Percentiles rank a stretch among this genome's conserved stretches.
These are phyloP conservation scores for Acanthococcus lagerstroemiae DNA, from an alignment of 2,888 invertebrate genomes.

Conservation along the genomic window DNA sequence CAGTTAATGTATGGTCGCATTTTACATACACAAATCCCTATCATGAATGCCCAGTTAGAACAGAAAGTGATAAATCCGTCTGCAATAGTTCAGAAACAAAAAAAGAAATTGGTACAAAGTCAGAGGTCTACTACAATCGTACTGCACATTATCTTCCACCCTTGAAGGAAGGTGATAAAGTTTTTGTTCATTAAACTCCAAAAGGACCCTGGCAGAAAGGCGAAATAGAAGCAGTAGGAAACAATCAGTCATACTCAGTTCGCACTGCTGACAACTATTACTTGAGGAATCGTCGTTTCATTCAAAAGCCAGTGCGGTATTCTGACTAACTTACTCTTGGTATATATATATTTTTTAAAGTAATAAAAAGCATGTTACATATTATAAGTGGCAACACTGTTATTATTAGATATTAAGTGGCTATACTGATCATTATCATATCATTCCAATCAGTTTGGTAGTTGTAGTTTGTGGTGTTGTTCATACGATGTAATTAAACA, in stretches of 20 bases:
- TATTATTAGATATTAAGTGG: neutral
- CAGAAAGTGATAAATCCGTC: neutral
- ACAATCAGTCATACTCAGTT: too few species aligned
- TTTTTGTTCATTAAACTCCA: neutral
- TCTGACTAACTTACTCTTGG: neutral
- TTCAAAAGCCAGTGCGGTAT: neutral
- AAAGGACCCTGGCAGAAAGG: neutral
- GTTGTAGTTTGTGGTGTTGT: too few species aligned
- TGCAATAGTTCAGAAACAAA: neutral
- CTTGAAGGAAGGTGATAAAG: neutral
- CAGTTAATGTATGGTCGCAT: neutral
- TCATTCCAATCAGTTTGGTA: too few species aligned
- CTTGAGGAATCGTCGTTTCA: too few species aligned
- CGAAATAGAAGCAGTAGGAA: too few species aligned
- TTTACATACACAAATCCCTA: neutral
- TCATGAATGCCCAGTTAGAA: neutral
- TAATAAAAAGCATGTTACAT: neutral
- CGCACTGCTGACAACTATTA: too few species aligned
- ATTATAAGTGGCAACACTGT: neutral
- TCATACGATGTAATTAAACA: too few species aligned
- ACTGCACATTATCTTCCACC: neutral
- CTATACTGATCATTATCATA: too few species aligned
- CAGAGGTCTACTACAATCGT: neutral
- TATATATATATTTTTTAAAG: neutral
- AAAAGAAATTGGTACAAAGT: neutral